Conservation (phyloP, 2,888 invertebrate genomes). For the Hydriomena furcata region DNA sequence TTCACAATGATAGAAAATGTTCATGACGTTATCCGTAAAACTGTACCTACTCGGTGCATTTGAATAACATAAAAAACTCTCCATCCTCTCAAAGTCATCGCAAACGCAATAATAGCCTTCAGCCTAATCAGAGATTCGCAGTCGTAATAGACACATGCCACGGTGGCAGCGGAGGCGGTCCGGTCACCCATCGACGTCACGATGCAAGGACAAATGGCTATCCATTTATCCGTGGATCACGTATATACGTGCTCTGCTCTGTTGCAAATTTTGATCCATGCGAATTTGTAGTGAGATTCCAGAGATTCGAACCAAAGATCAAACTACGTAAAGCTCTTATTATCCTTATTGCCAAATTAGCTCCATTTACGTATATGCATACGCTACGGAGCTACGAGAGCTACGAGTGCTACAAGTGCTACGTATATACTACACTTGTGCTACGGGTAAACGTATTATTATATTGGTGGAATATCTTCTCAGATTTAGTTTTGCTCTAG, state of each 20-base stretch:
- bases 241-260: not conserved
- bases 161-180: conserved; percentile 24
- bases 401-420: conserved; percentile 12
- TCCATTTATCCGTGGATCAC: no score
- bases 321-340: no score
- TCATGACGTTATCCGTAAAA: conserved; percentile 25
- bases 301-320: no score
- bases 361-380: not conserved
- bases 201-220: not conserved
- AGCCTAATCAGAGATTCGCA: conserved; percentile 14
- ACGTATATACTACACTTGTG: conserved; percentile 1
- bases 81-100: no score
- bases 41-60: no score
- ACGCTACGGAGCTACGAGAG: conserved; percentile 6
- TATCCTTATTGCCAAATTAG: not conserved
- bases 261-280: no score
- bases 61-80: no score
- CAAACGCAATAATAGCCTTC: no score
- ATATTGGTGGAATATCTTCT: no score
- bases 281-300: no score
- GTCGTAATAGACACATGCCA: conserved; percentile 34
- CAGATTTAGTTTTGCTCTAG: no score
- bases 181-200: not conserved
- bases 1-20: no score
- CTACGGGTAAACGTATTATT: not conserved